Evolutionary conservation across 2,888 invertebrate genomes (phyloP).

Genomic region (Lithophane semibrunnea): DNA sequence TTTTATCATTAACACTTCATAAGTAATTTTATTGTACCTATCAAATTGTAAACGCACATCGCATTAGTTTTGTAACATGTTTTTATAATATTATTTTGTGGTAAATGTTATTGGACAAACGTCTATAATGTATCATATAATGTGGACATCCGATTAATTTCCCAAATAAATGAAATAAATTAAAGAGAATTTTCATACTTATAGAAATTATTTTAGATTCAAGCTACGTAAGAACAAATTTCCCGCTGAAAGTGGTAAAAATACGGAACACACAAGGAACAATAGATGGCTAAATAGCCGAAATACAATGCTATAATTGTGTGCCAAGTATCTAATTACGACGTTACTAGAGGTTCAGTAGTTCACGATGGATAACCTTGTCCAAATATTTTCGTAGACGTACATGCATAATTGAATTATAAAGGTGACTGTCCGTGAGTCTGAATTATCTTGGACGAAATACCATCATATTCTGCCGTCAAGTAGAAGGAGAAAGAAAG

Average conservation of each 20-base stretch:
- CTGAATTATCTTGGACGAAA: neutral
- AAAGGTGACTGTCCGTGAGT: neutral
- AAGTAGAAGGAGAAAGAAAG: neutral
- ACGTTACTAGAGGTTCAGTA: slow-evolving; percentile 46
- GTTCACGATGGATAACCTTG: slow-evolving; percentile 57
- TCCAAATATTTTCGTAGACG: slow-evolving; percentile 41
- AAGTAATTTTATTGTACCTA: neutral
- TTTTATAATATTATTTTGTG: neutral
- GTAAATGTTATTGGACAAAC: neutral
- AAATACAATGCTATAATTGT: slow-evolving; percentile 41
- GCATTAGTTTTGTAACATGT: neutral
- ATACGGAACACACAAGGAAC: neutral
- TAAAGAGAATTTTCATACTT: neutral
- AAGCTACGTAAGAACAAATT: neutral
- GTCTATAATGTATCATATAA: no score
- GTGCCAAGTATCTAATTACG: slow-evolving; percentile 28
- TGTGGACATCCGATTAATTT: neutral
- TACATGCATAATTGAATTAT: slow-evolving; percentile 47
- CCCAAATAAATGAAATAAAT: neutral
- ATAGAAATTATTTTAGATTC: neutral
- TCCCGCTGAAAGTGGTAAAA: neutral
- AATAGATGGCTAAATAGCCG: slow-evolving; percentile 20
- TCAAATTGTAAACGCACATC: neutral
- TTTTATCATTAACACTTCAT: neutral
- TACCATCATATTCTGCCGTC: neutral